Evolutionary conservation across 2,797 vertebrate species (phyloP).

Genomic region (Percopsis omiscomaycus): DNA sequence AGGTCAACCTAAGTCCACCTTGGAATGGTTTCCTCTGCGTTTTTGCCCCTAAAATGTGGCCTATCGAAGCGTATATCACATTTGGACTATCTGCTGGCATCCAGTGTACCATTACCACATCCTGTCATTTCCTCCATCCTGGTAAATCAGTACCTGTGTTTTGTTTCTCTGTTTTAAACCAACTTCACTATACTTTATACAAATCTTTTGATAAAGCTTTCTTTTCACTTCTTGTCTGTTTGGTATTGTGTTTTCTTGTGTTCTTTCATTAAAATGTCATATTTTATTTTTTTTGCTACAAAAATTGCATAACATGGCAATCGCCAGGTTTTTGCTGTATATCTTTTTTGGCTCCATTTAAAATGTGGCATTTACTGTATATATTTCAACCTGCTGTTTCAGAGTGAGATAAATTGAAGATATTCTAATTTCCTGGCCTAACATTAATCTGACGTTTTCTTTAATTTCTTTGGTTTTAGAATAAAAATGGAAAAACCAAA

Average conservation of each 20-base stretch:
- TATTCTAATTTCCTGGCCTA: too few relatives aligned
- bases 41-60: conserved; percentile 9
- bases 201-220: conserved; percentile 14
- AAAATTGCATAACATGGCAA: not conserved
- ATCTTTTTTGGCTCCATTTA: not conserved
- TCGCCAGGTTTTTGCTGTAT: not conserved
- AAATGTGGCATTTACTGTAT: too few relatives aligned
- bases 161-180: not conserved
- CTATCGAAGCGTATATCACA: conserved; percentile 33
- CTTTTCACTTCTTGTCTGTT: conserved; percentile 24
- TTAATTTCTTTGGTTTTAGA: not conserved
- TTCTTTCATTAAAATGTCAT: conserved; percentile 22
- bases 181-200: conserved; percentile 10
- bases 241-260: conserved; percentile 32
- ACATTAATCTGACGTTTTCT: too few relatives aligned
- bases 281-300: not conserved
- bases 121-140: conserved; percentile 26
- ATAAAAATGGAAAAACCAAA: conserved; percentile 11
- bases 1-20: conserved; percentile 68
- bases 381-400: too few relatives aligned
- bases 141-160: not conserved
- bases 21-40: conserved; percentile 16
- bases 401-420: too few relatives aligned
- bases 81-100: conserved; percentile 66
- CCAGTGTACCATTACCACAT: conserved; percentile 52